Percentiles rank a stretch among this genome's conserved stretches.
phyloP scores from a whole-genome alignment of 2,113 vertebrate genomes.

The Podarcis raffonei region DNA sequence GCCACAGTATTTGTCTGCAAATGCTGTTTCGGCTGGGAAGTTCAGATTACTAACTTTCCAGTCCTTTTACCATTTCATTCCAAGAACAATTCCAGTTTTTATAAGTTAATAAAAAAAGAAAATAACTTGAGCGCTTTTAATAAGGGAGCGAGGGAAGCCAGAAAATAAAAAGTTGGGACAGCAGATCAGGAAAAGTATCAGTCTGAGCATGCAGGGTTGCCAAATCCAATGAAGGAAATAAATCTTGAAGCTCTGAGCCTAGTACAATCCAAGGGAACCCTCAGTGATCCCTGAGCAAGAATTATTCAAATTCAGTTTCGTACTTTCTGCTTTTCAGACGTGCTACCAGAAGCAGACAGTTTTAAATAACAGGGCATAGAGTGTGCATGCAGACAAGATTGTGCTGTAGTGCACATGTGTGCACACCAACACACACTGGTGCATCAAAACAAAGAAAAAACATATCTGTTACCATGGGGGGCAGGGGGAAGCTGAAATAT shows the following conservation, averaged over 20 bases:
- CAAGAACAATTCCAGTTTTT: conserved; percentile 65
- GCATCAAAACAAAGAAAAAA: conserved; percentile 43
- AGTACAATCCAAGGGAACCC: conserved; percentile 6
- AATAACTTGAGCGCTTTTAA: conserved; percentile 57
- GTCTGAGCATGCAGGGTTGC: conserved; percentile 1
- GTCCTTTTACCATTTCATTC: conserved; percentile 50
- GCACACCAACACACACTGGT: neutral
- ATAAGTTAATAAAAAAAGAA: conserved; percentile 64
- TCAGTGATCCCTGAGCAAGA: conserved; percentile 40
- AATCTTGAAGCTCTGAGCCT: conserved; percentile 5
- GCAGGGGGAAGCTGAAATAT: conserved; percentile 25
- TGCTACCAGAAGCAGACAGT: neutral
- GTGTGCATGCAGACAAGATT: neutral
- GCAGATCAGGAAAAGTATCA: conserved; percentile 40
- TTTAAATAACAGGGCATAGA: conserved; percentile 32
- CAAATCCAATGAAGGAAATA: conserved; percentile 40
- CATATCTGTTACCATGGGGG: conserved; percentile 27
- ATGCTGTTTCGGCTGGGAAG: conserved; percentile 46
- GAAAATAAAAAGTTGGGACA: conserved; percentile 8
- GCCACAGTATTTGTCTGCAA: conserved; percentile 49
- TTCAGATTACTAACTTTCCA: conserved; percentile 65
- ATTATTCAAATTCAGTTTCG: conserved; percentile 52
- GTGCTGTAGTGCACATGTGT: neutral
- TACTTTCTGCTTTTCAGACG: conserved; percentile 21
- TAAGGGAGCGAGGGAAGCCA: conserved; percentile 40